Percentiles rank a stretch among this genome's conserved stretches.
These are phyloP conservation scores for Mellivora capensis DNA, from an alignment of 2,113 vertebrate genomes.

Conservation along the genomic window DNA sequence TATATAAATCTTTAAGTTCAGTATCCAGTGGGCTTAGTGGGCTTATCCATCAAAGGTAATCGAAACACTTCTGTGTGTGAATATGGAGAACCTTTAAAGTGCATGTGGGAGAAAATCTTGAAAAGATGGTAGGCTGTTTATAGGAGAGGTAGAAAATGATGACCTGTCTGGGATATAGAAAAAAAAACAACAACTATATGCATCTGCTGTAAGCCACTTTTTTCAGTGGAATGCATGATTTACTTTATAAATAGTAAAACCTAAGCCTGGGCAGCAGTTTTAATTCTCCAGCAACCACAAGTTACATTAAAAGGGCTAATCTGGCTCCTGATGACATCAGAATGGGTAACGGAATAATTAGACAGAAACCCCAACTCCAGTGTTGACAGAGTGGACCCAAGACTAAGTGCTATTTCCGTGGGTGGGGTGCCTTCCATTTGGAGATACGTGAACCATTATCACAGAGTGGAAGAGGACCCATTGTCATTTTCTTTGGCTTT, in stretches of 20 bases:
- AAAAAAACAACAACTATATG: not conserved
- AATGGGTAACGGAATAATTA: not conserved
- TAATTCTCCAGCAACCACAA: not conserved
- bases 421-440: not conserved
- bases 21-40: not conserved
- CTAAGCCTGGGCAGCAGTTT: not conserved
- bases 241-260: not conserved
- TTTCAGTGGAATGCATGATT: not conserved
- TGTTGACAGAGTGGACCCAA: not conserved
- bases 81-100: slow-evolving; percentile 27
- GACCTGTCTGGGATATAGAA: not conserved
- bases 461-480: not conserved
- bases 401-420: not conserved
- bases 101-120: slow-evolving; percentile 2
- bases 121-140: not conserved
- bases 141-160: not conserved
- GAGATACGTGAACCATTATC: not conserved
- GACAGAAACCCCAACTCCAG: not conserved
- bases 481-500: not conserved
- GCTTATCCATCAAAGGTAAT: not conserved
- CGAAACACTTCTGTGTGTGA: not conserved
- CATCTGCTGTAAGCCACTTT: not conserved
- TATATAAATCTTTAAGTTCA: not conserved
- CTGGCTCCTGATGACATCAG: not conserved
- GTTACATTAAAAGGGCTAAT: not conserved